Percentiles rank a stretch among this genome's conserved stretches.
Evolutionary conservation across 2,113 vertebrate species (phyloP).

Genomic region (Poeciliopsis turrubarensis): DNA sequence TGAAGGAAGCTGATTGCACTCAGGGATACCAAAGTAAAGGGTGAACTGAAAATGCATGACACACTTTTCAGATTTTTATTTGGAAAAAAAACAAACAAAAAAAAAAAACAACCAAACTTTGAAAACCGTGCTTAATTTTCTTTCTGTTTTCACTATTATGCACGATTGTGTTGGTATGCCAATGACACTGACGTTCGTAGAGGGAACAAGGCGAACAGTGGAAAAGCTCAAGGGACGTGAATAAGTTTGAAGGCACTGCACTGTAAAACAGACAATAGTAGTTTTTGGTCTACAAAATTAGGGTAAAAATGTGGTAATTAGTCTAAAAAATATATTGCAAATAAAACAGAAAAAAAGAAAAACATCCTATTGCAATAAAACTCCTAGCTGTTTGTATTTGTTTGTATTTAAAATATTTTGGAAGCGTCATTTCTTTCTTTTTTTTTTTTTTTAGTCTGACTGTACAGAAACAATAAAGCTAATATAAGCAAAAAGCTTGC

Average conservation of each 20-base stretch:
- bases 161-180: no score
- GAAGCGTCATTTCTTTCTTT: conserved; percentile 3
- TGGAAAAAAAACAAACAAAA: no score
- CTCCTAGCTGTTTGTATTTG: conserved; percentile 4
- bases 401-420: background rate
- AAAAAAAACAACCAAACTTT: no score
- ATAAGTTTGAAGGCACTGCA: background rate
- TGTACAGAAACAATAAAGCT: conserved; percentile 18
- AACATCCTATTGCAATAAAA: background rate
- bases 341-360: background rate
- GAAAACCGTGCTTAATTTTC: no score
- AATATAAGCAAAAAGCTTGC: conserved; percentile 22
- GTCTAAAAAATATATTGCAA: background rate
- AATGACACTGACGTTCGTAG: background rate
- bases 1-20: no score
- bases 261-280: conserved; percentile 3
- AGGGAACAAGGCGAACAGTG: background rate
- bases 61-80: no score
- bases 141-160: no score
- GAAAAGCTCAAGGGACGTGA: background rate
- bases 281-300: conserved; percentile 35
- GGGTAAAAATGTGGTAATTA: conserved; percentile 12
- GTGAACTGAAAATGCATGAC: no score
- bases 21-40: no score
- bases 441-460: background rate